A percentile compares a stretch with the other conserved stretches of the same genome.
Conservation (phyloP, 2,888 invertebrate genomes). For the Tipula helvola region DNA sequence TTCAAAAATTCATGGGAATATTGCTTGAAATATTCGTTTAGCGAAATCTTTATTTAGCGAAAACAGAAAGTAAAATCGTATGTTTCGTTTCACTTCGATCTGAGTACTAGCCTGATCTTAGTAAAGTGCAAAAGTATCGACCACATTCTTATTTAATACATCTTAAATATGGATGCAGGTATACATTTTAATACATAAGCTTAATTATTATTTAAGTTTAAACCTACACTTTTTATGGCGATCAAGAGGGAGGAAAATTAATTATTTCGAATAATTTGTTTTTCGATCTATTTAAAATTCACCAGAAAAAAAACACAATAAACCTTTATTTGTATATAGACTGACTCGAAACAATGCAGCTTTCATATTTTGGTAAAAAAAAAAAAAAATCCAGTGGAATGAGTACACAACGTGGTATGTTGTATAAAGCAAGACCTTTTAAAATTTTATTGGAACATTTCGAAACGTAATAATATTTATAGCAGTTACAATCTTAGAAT, state of each 20-base stretch:
- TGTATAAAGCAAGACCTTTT: background rate
- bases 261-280: background rate
- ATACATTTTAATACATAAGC: too few relatives aligned
- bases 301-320: background rate
- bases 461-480: conserved; percentile 7
- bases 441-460: background rate
- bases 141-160: too few relatives aligned
- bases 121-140: too few relatives aligned
- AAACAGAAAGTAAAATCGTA: too few relatives aligned
- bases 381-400: background rate
- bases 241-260: too few relatives aligned
- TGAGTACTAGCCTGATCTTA: too few relatives aligned
- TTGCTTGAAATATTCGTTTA: too few relatives aligned
- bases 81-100: too few relatives aligned
- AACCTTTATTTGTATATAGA: background rate
- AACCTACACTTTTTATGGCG: background rate
- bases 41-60: too few relatives aligned
- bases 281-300: background rate
- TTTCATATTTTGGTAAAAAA: background rate
- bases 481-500: conserved; percentile 7
- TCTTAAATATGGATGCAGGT: too few relatives aligned
- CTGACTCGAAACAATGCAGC: background rate
- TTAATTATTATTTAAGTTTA: too few relatives aligned
- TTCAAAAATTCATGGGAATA: too few relatives aligned
- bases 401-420: background rate